phyloP scores from a whole-genome alignment of 2,113 vertebrate genomes.

The Xiphophorus hellerii region DNA sequence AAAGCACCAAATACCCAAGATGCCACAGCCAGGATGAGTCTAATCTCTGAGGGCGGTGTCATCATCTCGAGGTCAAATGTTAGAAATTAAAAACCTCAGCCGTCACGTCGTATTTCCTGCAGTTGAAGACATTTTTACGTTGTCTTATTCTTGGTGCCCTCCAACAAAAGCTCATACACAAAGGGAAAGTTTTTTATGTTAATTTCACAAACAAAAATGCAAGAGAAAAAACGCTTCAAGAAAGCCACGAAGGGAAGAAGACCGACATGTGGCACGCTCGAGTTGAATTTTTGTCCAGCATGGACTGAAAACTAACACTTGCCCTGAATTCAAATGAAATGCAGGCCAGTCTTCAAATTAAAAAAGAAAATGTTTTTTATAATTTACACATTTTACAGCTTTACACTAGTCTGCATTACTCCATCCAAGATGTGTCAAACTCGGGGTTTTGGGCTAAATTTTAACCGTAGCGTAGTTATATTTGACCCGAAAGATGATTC shows the following conservation, averaged over 20 bases:
- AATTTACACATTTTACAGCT: not conserved
- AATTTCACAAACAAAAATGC: no score
- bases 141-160: constrained; percentile 4
- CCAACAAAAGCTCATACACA: no score
- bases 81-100: not conserved
- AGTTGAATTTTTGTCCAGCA: not conserved
- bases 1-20: constrained; percentile 11
- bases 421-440: no score
- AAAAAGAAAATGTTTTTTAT: not conserved
- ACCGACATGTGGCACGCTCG: no score
- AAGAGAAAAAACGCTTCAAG: no score
- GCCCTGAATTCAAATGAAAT: not conserved
- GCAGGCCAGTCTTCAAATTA: not conserved
- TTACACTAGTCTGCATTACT: not conserved
- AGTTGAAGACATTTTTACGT: not conserved
- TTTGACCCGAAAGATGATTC: no score
- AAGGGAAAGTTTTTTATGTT: no score
- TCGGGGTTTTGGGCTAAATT: not conserved
- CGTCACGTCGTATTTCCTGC: not conserved
- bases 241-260: no score
- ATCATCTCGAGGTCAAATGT: not conserved
- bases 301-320: not conserved
- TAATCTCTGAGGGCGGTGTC: not conserved
- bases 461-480: no score
- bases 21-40: not conserved